Base-by-base conservation (phyloP, 2,797 vertebrate genomes). In the Streptopelia turtur region DNA sequence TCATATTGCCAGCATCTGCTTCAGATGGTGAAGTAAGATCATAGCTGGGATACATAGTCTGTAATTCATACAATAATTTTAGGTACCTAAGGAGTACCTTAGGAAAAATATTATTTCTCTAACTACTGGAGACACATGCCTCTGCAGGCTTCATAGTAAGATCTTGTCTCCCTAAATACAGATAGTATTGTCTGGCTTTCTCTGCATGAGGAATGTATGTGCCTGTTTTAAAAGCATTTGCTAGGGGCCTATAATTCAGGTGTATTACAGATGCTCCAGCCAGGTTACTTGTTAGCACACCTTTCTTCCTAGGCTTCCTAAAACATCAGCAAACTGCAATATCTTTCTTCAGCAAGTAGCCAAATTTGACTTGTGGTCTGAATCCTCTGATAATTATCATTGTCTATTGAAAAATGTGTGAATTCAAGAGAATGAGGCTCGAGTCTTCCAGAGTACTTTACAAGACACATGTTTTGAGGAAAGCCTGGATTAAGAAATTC, bases 41-140 rank as follows among this genome's bases (percentile, higher is more conserved):
- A 11, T 6, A 66, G 4, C 28, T 23, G n/a, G 33, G 13, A 37
- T 30, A 43, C 0, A 1, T 4, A 70, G 23, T 33, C 35, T 66
- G 16, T 59, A 64, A 74, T 82, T 90, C 31, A 17, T 22, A 59
- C 10, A 31, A 70, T 24, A 90, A 74, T 66, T 94, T 79, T 72
- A 72, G 39, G 13, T 79, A 22, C 25, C 33, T 82, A 43, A 52
- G 65, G 52, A 61, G 9, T 84, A 87, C 57, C 5, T 89, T 60
- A 28, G 2, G 61, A 43, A 82, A 92, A 92, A 74, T 39, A 55
- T 13, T 71, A 25, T 89, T 93, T 90, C 24, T 92, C 39, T 96
- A 65, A 65, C 31, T 52, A 14, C 24, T 52, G 16, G 66, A 77
- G 22, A 65, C 27, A 68, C 1, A 8, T n/a, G 2, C 63, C 47